Percentiles rank a stretch among this genome's conserved stretches.
phyloP scores from a whole-genome alignment of 2,113 vertebrate species.

The Dromas ardeola region DNA sequence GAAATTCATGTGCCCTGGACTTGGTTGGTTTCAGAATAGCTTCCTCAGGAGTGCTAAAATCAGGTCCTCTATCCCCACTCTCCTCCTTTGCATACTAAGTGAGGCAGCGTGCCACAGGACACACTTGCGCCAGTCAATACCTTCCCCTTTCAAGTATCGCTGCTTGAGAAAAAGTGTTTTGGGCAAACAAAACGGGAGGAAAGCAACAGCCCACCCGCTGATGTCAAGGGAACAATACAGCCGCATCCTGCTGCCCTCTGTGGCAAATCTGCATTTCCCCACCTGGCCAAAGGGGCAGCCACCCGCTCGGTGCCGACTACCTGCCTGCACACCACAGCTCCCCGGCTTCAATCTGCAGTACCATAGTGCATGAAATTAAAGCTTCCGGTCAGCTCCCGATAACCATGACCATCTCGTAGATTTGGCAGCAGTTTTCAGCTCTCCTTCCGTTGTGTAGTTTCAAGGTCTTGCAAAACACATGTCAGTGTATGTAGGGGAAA shows the following conservation, averaged over 20 bases:
- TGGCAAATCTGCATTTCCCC: not conserved
- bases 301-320: accelerated
- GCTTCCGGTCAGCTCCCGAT: not conserved
- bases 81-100: not conserved
- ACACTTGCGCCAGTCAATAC: accelerated
- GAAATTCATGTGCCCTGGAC: not conserved
- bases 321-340: not conserved
- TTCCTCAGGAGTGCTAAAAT: not conserved
- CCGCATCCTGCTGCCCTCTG: not conserved
- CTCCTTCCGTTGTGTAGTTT: not conserved
- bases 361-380: not conserved
- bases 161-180: not conserved
- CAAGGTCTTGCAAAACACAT: constrained; percentile 24
- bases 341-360: not conserved
- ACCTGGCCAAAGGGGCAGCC: not conserved
- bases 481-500: not conserved
- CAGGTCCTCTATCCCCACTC: not conserved
- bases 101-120: not conserved
- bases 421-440: constrained; percentile 10
- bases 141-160: accelerated
- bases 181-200: accelerated
- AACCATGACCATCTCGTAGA: not conserved
- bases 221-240: not conserved
- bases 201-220: accelerated
- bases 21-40: not conserved